These are phyloP conservation scores for Anaspis maculata DNA, from an alignment of 2,888 invertebrate species.

Conservation along the genomic window DNA sequence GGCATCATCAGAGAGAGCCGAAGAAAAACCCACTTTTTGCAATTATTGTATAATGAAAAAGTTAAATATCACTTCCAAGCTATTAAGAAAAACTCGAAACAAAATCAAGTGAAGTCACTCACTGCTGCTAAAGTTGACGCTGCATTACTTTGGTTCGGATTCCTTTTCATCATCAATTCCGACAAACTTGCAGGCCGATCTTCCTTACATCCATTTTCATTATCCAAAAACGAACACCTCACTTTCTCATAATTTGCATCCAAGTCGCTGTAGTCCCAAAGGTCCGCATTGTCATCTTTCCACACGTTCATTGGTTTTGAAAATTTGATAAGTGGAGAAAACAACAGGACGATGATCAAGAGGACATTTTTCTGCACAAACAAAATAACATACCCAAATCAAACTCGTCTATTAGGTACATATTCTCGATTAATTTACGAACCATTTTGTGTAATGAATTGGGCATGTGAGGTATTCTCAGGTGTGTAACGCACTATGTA, in stretches of 20 bases:
- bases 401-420: not conserved
- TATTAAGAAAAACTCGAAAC: too few relatives aligned
- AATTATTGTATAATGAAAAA: too few relatives aligned
- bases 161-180: slow-evolving; percentile 3
- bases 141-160: slow-evolving; percentile 1
- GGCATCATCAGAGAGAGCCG: too few relatives aligned
- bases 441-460: too few relatives aligned
- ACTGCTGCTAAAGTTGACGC: slow-evolving; percentile 1
- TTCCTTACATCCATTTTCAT: slow-evolving; percentile 4
- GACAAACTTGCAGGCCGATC: not conserved
- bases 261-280: not conserved
- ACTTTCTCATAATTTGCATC: slow-evolving; percentile 1
- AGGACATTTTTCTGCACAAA: too few relatives aligned
- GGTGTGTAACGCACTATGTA: not conserved
- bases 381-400: not conserved
- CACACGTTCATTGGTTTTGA: too few relatives aligned
- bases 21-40: too few relatives aligned
- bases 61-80: too few relatives aligned
- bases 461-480: too few relatives aligned
- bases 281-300: not conserved
- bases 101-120: too few relatives aligned
- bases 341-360: not conserved
- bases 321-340: slow-evolving; percentile 1
- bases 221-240: not conserved
- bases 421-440: too few relatives aligned